Conservation (phyloP, 2,113 vertebrate genomes). For the Sarotherodon lohbergeri region DNA sequence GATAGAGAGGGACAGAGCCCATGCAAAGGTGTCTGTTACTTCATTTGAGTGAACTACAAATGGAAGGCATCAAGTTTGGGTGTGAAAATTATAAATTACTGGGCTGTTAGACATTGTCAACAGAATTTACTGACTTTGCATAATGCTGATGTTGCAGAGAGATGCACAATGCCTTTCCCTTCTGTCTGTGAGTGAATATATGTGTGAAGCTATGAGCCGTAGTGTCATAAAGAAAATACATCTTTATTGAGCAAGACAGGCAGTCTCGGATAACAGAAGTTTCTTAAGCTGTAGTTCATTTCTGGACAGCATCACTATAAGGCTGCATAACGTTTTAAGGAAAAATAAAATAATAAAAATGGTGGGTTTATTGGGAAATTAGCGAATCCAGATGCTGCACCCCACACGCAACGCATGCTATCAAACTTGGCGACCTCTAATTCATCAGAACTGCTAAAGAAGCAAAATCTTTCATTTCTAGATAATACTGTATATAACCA, state of each 20-base stretch:
- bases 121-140: constrained; percentile 15
- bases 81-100: constrained; percentile 4
- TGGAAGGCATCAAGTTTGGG: background rate
- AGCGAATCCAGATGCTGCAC: background rate
- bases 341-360: background rate
- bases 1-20: background rate
- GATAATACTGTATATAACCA: background rate
- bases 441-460: background rate
- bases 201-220: constrained; percentile 25
- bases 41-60: background rate
- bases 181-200: constrained; percentile 32
- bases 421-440: background rate
- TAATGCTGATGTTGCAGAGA: constrained; percentile 40
- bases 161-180: constrained; percentile 14
- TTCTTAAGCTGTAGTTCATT: background rate
- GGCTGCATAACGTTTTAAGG: background rate
- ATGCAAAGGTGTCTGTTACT: background rate
- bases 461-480: background rate
- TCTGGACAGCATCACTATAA: background rate
- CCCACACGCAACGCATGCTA: background rate
- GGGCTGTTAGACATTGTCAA: background rate
- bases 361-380: background rate
- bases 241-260: constrained; percentile 9
- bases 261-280: background rate
- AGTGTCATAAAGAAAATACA: constrained; percentile 39